Conservation (phyloP, 2,888 invertebrate species). For the Horisme vitalbata region DNA sequence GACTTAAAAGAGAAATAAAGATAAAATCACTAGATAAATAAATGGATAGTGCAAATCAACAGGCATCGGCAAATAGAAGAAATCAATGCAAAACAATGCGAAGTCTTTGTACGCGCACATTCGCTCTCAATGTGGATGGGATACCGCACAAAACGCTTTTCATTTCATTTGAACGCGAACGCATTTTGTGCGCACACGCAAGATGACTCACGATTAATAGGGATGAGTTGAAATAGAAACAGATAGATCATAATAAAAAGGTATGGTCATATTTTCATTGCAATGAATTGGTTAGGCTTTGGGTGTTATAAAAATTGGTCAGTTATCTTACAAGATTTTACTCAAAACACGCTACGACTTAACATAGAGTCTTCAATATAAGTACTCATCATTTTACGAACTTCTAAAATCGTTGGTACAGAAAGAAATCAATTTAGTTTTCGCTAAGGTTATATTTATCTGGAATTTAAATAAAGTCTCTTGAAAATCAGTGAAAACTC, state of each 20-base stretch:
- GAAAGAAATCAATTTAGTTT: no score
- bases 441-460: no score
- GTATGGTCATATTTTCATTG: slow-evolving; percentile 1
- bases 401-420: no score
- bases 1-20: background rate
- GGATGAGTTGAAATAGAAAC: slow-evolving; percentile 20
- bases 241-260: slow-evolving; percentile 26
- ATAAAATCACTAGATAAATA: slow-evolving; percentile 11
- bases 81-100: slow-evolving; percentile 65
- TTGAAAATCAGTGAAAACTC: no score
- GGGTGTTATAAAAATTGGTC: no score
- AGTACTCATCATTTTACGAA: no score
- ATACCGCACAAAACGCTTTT: slow-evolving; percentile 77
- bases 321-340: no score
- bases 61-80: slow-evolving; percentile 64
- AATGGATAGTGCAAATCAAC: slow-evolving; percentile 29
- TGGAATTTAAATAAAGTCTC: no score
- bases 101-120: slow-evolving; percentile 71
- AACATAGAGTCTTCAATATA: no score
- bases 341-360: no score
- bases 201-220: slow-evolving; percentile 49
- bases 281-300: no score
- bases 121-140: slow-evolving; percentile 63
- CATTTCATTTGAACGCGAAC: slow-evolving; percentile 73
- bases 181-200: slow-evolving; percentile 53